Evolutionary conservation across 2,888 invertebrate species (phyloP).

Genomic region (Orchesellides sinensis): DNA sequence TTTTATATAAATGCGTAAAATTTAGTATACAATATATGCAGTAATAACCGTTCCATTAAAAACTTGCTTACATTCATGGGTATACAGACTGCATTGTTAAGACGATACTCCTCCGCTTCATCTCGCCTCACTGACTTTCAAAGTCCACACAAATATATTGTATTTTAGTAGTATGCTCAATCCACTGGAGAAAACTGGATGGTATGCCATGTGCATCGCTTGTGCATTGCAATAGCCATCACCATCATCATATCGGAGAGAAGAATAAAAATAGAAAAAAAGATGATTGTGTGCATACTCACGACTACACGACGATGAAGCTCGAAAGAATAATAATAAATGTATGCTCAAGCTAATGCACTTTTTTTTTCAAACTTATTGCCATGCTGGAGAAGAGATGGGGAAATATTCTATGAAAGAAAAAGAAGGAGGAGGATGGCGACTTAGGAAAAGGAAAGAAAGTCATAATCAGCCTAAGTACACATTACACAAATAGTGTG

Average conservation of each 20-base stretch:
- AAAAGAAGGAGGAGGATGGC: constrained; percentile 9
- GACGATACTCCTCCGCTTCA: background rate
- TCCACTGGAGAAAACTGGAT: background rate
- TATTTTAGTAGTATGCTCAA: too few species aligned
- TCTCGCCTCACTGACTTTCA: constrained; percentile 3
- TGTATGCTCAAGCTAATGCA: constrained; percentile 38
- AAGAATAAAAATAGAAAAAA: constrained; percentile 25
- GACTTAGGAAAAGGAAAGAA: constrained; percentile 36
- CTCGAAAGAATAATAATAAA: background rate
- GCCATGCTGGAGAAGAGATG: too few species aligned
- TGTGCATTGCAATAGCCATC: too few species aligned
- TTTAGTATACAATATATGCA: constrained; percentile 14
- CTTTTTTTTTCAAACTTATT: constrained; percentile 1
- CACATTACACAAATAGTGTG: constrained; percentile 35
- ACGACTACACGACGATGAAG: background rate
- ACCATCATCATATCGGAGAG: too few species aligned
- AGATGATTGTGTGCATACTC: background rate
- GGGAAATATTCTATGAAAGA: background rate
- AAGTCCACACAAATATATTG: background rate
- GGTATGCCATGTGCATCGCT: background rate
- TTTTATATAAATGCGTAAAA: constrained; percentile 12
- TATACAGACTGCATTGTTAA: background rate
- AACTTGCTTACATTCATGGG: constrained; percentile 24
- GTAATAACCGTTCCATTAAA: constrained; percentile 54
- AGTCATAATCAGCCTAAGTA: constrained; percentile 50